Percentiles rank a stretch among this genome's conserved stretches.
Evolutionary conservation across 2,888 invertebrate genomes (phyloP).

Genomic region (Euzophera pinguis): DNA sequence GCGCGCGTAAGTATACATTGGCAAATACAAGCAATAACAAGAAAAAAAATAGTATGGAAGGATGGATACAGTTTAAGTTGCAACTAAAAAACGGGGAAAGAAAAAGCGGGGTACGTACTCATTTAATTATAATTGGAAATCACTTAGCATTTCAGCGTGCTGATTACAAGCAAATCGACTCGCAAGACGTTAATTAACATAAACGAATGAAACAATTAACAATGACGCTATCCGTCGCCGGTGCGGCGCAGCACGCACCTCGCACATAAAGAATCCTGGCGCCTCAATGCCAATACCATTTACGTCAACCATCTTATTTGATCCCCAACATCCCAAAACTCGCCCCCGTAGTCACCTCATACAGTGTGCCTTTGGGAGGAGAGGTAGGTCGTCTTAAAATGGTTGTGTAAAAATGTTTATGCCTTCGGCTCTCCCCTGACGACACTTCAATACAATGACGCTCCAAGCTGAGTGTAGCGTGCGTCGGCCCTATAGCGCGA

Average conservation of each 20-base stretch:
- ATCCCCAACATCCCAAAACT: background rate
- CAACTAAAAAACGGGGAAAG: too few relatives aligned
- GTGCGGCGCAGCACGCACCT: conserved; percentile 21
- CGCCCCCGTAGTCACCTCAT: background rate
- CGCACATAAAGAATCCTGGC: conserved; percentile 21
- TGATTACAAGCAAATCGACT: too few relatives aligned
- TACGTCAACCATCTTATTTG: conserved; percentile 8
- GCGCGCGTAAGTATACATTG: too few relatives aligned
- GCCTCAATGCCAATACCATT: conserved; percentile 15
- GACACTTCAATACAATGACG: conserved; percentile 34
- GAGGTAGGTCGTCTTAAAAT: conserved; percentile 17
- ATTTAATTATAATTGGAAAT: too few relatives aligned
- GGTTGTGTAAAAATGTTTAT: conserved; percentile 35
- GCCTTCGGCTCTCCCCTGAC: conserved; percentile 29
- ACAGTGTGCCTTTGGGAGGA: background rate
- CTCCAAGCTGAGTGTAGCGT: conserved; percentile 16
- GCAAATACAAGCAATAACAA: too few relatives aligned
- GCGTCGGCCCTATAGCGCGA: conserved; percentile 6
- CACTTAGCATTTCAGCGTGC: too few relatives aligned
- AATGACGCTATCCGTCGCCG: conserved; percentile 19
- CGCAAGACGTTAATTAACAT: background rate
- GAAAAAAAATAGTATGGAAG: too few relatives aligned
- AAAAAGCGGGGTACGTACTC: too few relatives aligned
- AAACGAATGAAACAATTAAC: conserved; percentile 8
- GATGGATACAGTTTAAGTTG: too few relatives aligned